These are phyloP conservation scores for Glossophaga mutica DNA, from an alignment of 2,797 vertebrate genomes.

Conservation along the genomic window DNA sequence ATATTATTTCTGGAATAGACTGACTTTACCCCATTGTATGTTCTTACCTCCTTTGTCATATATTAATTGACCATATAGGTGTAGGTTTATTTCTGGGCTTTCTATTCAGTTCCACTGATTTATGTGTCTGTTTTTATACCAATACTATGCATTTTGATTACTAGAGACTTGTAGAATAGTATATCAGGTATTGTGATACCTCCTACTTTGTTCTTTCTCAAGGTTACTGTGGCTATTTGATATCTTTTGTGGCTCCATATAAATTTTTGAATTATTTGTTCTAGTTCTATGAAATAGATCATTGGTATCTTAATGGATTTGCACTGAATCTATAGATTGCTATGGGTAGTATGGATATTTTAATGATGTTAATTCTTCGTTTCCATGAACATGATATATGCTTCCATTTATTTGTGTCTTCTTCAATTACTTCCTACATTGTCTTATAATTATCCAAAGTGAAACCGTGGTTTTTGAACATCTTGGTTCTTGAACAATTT, in stretches of 20 bases:
- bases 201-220: neutral
- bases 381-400: neutral
- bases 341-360: neutral
- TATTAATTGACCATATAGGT: neutral
- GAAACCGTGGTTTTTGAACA: too few relatives aligned
- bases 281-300: neutral
- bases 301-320: neutral
- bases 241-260: neutral
- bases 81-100: neutral
- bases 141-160: neutral
- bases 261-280: neutral
- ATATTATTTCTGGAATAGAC: neutral
- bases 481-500: too few relatives aligned
- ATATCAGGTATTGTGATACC: neutral
- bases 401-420: too few relatives aligned
- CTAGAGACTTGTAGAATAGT: neutral
- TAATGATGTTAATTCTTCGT: neutral
- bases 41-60: neutral
- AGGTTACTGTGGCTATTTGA: neutral
- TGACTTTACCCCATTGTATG: neutral
- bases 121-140: neutral
- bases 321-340: neutral
- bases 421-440: too few relatives aligned
- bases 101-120: neutral
- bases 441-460: too few relatives aligned